Conservation (phyloP, 2,113 vertebrate genomes). For the Apus apus region DNA sequence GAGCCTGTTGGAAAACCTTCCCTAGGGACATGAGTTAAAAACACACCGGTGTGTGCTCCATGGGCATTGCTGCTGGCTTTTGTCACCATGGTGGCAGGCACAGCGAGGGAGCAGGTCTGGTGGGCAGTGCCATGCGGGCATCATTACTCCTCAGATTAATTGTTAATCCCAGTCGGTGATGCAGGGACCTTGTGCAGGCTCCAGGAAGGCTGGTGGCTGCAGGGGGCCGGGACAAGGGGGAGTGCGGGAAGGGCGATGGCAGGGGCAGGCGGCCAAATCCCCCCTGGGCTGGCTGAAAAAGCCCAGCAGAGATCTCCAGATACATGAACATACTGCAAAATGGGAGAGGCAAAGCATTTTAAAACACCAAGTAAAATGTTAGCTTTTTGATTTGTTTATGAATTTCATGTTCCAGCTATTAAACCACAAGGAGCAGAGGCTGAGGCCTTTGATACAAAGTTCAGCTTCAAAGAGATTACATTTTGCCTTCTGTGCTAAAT, state of each 20-base stretch:
- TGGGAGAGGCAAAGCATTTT: neutral
- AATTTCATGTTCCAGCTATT: slow-evolving; percentile 4
- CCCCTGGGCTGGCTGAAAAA: neutral
- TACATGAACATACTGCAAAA: neutral
- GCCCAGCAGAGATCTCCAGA: neutral
- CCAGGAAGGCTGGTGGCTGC: neutral
- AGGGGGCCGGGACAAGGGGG: neutral
- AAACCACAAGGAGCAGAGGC: slow-evolving; percentile 27
- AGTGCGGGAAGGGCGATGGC: neutral
- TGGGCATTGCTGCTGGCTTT: neutral
- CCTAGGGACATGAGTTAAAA: neutral
- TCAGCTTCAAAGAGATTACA: slow-evolving; percentile 31
- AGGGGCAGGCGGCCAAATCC: neutral
- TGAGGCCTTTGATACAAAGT: slow-evolving; percentile 28
- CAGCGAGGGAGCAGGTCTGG: neutral
- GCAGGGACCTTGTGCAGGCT: neutral
- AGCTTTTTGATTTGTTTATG: neutral
- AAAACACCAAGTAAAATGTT: neutral
- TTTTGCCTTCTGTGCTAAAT: slow-evolving; percentile 41
- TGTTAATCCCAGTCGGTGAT: neutral
- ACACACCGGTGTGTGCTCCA: neutral
- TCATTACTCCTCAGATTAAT: neutral
- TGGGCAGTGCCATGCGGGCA: neutral
- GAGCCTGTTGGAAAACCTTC: neutral
- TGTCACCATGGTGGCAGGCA: neutral